A percentile compares a stretch with the other conserved stretches of the same genome.
Conservation (phyloP, 2,888 invertebrate species). For the Teleiodes luculella region DNA sequence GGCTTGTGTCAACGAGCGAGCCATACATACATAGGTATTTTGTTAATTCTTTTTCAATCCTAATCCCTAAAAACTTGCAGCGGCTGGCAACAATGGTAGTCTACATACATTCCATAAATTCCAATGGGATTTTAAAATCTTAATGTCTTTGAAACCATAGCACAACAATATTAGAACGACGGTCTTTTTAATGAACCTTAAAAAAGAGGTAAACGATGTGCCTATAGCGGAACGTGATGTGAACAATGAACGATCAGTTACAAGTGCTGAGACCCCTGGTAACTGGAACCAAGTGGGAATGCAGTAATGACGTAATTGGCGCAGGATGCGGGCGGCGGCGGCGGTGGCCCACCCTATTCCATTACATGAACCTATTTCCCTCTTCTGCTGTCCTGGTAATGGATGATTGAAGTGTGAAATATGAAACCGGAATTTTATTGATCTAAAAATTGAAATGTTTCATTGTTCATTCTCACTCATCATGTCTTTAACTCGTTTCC, state of each 20-base stretch:
- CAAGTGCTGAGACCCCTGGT: constrained; percentile 1
- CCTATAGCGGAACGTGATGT: background rate
- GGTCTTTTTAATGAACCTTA: too few species aligned
- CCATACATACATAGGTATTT: too few species aligned
- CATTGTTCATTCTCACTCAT: too few species aligned
- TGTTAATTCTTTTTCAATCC: too few species aligned
- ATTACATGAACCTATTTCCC: background rate
- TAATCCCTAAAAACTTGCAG: too few species aligned
- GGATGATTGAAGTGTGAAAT: background rate
- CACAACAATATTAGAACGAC: too few species aligned
- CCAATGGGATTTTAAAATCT: too few species aligned
- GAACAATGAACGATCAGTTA: constrained; percentile 3
- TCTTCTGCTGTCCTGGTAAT: background rate
- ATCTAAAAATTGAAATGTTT: background rate
- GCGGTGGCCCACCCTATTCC: background rate
- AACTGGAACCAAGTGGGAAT: background rate
- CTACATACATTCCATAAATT: background rate
- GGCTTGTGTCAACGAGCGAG: too few species aligned
- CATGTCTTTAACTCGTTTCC: too few species aligned
- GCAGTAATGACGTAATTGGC: constrained; percentile 7
- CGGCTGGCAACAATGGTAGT: background rate
- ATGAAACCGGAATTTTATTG: background rate
- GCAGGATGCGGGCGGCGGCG: background rate
- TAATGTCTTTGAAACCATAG: too few species aligned
- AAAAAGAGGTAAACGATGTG: background rate